Percentiles rank a stretch among this genome's conserved stretches.
phyloP scores from a whole-genome alignment of 2,888 invertebrate species.

The Synergus umbraculus region DNA sequence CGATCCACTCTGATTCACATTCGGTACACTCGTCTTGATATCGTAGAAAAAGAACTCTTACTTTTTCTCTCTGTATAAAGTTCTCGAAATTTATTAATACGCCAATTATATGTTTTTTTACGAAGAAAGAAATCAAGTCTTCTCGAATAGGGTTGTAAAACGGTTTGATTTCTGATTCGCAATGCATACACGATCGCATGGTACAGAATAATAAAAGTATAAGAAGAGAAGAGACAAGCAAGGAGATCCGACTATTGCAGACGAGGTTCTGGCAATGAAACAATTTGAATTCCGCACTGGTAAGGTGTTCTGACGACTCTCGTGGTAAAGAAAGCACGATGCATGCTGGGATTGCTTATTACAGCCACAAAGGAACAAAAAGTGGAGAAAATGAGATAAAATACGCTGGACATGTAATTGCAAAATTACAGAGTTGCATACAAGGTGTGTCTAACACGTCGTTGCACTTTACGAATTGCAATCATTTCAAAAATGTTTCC shows the following conservation, averaged over 20 bases:
- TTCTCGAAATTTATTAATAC: neutral
- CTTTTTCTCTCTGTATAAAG: neutral
- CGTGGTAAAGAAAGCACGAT: conserved; percentile 28
- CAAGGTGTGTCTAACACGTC: conserved; percentile 14
- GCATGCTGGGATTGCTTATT: conserved; percentile 37
- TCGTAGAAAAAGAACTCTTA: too few species aligned
- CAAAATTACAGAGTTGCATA: conserved; percentile 28
- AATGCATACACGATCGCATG: conserved; percentile 25
- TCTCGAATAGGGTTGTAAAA: conserved; percentile 4
- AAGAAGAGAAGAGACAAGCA: conserved; percentile 1
- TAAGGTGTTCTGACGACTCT: conserved; percentile 25
- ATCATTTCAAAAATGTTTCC: neutral
- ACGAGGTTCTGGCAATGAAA: conserved; percentile 53
- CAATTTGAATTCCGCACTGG: conserved; percentile 55
- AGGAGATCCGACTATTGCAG: conserved; percentile 31
- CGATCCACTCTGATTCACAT: too few species aligned
- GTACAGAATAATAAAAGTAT: conserved; percentile 23
- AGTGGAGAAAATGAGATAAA: conserved; percentile 30
- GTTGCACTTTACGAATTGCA: neutral
- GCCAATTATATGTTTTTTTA: neutral
- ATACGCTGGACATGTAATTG: conserved; percentile 32
- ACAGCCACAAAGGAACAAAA: conserved; percentile 25
- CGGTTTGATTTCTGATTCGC: conserved; percentile 37
- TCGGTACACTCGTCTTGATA: too few species aligned
- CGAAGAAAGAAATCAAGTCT: neutral